phyloP scores from a whole-genome alignment of 2,797 vertebrate species.

The Falco cherrug region DNA sequence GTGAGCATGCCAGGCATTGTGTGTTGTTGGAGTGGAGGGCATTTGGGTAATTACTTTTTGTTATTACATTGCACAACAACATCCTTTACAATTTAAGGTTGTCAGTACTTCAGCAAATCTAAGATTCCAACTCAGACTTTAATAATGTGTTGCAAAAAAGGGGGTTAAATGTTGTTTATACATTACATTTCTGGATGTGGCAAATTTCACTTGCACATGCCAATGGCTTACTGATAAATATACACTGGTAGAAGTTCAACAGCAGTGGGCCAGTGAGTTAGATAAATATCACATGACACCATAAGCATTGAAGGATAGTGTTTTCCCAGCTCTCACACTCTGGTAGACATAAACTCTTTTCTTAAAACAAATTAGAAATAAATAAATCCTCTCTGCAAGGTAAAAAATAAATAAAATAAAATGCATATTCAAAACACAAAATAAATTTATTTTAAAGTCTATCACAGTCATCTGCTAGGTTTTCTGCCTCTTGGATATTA shows the following conservation, averaged over 20 bases:
- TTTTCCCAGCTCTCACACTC: slow-evolving; percentile 51
- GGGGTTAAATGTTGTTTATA: slow-evolving; percentile 25
- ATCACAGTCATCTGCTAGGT: background rate
- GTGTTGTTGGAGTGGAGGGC: background rate
- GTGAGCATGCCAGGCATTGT: background rate
- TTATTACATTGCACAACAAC: background rate
- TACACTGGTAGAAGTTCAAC: slow-evolving; percentile 62
- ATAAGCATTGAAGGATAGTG: slow-evolving; percentile 26
- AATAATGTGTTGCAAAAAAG: slow-evolving; percentile 25
- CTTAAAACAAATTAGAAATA: slow-evolving; percentile 33
- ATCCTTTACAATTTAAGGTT: background rate
- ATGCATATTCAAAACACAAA: background rate
- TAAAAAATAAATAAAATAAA: background rate
- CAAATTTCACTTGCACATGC: slow-evolving; percentile 67
- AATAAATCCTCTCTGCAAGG: background rate
- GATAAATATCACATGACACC: slow-evolving; percentile 65
- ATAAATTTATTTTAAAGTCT: background rate
- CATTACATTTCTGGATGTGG: slow-evolving; percentile 28
- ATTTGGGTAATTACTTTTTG: slow-evolving; percentile 12
- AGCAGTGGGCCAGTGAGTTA: slow-evolving; percentile 55
- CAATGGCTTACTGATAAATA: slow-evolving; percentile 61
- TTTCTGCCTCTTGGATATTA: slow-evolving; percentile 14
- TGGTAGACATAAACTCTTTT: background rate
- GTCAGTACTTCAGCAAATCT: background rate
- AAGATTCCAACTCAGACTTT: slow-evolving; percentile 5